Base-by-base conservation (phyloP, 35 echinoderm and acorn worm species). In the Stichopus chloronotus region DNA sequence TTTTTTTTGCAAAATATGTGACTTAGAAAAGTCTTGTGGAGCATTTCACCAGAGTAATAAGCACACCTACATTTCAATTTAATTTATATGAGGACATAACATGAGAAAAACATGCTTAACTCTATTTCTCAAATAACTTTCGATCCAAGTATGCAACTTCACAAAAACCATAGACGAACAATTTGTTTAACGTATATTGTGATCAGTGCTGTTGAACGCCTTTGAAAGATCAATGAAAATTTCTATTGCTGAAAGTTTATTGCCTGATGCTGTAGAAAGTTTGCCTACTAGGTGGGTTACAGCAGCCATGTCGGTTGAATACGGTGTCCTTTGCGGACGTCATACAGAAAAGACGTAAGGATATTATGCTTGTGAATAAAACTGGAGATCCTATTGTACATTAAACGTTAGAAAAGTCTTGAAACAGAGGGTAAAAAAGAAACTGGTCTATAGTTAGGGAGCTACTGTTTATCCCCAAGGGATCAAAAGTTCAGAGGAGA, bases 401-500 rank as follows among this genome's bases (percentile, higher is more conserved):
- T 80, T 5, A 80, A 80, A 81, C 78, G 78, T 80, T 80, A 17
- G 7, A 80, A 81, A 25, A 81, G 7, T 81, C 43, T 81, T 6
- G 78, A 81, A 25, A 81, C 78, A 81, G 25, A 81, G 7, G 78
- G 78, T 81, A 53, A 81, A 25, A 81, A 14, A 43, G 25, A 81
- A 81, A 43, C 78, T 25, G n/a, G 78, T 52, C 78, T 43, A 81
- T 81, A 81, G 78, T 21, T 53, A 81, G 19, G 43, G 78, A 81
- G 13, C 78, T 81, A 25, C 21, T 81, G 78, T 81, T 81, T 52
- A 12, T 81, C n/a, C 20, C 78, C 25, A 81, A 22, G 43, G 20
- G 13, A 92, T 30, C 55, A 92, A 92, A 7, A 95, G 25, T 4
- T 91, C 60, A 53, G 30, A 13, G 11, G 94, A 82, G 22, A 95